Percentiles rank a stretch among this genome's conserved stretches.
phyloP scores from a whole-genome alignment of 2,888 invertebrate species.

The Lasioglossum figueresi region DNA sequence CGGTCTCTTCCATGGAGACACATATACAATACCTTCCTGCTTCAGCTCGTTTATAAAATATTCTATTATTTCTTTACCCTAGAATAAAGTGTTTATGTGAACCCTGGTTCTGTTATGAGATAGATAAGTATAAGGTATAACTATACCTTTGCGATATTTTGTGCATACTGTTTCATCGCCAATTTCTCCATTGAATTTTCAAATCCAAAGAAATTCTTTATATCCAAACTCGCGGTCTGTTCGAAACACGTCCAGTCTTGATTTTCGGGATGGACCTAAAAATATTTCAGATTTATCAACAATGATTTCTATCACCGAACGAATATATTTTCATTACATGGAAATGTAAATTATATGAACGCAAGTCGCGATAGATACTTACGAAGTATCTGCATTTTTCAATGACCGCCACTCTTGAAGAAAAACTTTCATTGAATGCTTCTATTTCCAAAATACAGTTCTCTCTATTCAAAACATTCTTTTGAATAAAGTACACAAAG shows the following conservation, averaged over 20 bases:
- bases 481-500: conserved; percentile 95
- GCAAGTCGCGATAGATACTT: conserved; percentile 83
- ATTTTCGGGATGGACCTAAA: conserved; percentile 96
- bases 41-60: conserved; percentile 92
- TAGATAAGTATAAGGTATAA: no score
- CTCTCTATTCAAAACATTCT: conserved; percentile 92
- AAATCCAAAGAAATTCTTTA: conserved; percentile 97
- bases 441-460: conserved; percentile 93
- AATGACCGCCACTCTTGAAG: conserved; percentile 91
- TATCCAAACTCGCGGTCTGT: conserved; percentile 95
- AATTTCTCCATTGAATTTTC: conserved; percentile 97
- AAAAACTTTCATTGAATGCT: conserved; percentile 96
- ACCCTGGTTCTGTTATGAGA: neutral
- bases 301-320: neutral
- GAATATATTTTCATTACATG: neutral
- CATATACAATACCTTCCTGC: conserved; percentile 89
- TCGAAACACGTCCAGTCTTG: conserved; percentile 98
- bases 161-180: conserved; percentile 97
- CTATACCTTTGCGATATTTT: conserved; percentile 91
- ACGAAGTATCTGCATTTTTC: conserved; percentile 96
- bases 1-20: conserved; percentile 87
- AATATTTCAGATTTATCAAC: neutral
- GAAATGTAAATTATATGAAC: neutral
- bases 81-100: conserved; percentile 62
- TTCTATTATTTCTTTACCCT: conserved; percentile 98